Evolutionary conservation across 2,888 invertebrate genomes (phyloP), one percentile per base, ranked within the genome.

Genomic region (Eupeodes latifasciatus): DNA sequence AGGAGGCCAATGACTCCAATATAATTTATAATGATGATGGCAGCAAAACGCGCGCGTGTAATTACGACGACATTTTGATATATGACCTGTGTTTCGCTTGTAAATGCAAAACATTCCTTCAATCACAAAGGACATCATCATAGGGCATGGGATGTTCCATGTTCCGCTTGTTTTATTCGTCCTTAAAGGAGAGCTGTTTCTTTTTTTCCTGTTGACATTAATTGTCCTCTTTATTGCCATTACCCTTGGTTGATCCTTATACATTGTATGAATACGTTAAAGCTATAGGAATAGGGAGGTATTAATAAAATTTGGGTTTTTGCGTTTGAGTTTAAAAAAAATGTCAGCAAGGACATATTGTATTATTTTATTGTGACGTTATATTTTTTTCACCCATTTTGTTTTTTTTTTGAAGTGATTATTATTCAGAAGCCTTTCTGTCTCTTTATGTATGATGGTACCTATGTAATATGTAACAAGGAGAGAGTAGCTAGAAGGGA

Each of bases 201-300:
- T 62, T 78, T 71, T 5, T 10, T 59, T 66, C 55, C 75, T 66
- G 64, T 71, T 64, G 64, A 82, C 86, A 87, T 87, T 83, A 87
- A 87, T 87, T 87, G 76, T 83, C 67, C 83, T 66, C 76, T 80
- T 83, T 83, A 87, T 83, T 80, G 83, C 72, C 78, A 51, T 78
- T 72, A 72, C 72, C 72, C 72, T 47, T 72, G 72, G 59, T 69
- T 27, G 62, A 66, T n/a, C 44, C 40, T 64, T 69, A 6, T 55
- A 6, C 34, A 34, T 51, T n/a, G 12, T 12, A 11, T 16, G 27
- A 27, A 12, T n/a, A 57, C 12, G 12, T 47, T 11, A 47, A 11
- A 12, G 47, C 12, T 40, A 47, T 47, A 19, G n/a, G 19, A 19
- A 62, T 16, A 4, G 5, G n/a, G 12, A 27, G 66, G 47, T 27